These are phyloP conservation scores for Aphelocoma coerulescens DNA, from an alignment of 2,113 vertebrate genomes.

Conservation along the genomic window DNA sequence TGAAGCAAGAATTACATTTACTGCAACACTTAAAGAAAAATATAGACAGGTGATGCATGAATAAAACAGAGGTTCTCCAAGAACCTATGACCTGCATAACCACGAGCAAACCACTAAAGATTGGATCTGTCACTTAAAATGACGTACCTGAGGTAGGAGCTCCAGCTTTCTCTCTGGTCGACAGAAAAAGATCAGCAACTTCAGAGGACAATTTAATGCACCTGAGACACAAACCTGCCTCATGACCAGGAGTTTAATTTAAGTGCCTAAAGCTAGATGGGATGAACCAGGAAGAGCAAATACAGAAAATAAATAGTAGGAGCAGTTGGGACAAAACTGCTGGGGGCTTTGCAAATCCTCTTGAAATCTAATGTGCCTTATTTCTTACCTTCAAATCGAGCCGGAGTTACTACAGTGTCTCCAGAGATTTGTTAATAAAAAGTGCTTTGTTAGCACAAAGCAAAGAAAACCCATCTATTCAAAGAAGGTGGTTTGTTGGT, in stretches of 20 bases:
- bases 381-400: not conserved
- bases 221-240: not conserved
- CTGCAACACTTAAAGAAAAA: not conserved
- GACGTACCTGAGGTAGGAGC: not conserved
- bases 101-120: not conserved
- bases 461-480: not conserved
- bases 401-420: not conserved
- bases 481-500: not conserved
- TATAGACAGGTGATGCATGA: not conserved
- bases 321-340: not conserved
- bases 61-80: not conserved
- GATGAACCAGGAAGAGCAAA: not conserved
- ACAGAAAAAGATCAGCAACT: not conserved
- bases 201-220: not conserved
- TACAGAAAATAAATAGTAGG: not conserved
- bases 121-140: not conserved
- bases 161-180: not conserved
- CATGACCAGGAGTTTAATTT: not conserved
- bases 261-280: not conserved
- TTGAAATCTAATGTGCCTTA: not conserved
- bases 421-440: constrained; percentile 14
- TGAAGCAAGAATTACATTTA: not conserved
- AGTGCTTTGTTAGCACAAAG: not conserved
- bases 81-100: not conserved
- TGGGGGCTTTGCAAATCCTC: constrained; percentile 1